Conservation (phyloP, 2,797 vertebrate species). For the Acanthornis magna region DNA sequence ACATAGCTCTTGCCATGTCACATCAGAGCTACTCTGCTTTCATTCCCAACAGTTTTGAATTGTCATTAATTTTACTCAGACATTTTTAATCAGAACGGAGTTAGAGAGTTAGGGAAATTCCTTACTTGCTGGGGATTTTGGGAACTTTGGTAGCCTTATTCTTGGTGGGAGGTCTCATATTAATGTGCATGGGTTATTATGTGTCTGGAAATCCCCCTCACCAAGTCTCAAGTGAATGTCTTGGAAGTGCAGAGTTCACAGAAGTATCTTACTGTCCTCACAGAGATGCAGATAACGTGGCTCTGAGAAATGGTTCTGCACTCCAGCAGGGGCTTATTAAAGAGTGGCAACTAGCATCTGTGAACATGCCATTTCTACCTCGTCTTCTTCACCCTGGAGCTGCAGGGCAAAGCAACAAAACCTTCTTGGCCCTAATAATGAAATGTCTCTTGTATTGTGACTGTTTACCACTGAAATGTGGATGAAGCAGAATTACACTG, state of each 20-base stretch:
- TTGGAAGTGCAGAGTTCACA: not conserved
- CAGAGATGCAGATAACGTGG: not conserved
- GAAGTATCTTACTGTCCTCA: not conserved
- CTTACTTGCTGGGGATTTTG: not conserved
- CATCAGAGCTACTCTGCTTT: not conserved
- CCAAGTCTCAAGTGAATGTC: not conserved
- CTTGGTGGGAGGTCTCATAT: not conserved
- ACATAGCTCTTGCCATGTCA: not conserved
- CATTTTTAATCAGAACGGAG: not conserved
- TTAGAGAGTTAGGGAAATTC: slow-evolving; percentile 12
- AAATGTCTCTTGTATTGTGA: not conserved
- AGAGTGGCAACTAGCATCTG: not conserved
- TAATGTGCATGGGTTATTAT: not conserved
- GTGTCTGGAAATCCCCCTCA: slow-evolving; percentile 14
- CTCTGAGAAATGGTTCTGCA: not conserved
- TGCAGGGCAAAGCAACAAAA: not conserved
- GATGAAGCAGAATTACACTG: not conserved
- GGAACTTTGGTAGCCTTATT: not conserved
- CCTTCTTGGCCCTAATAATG: not conserved
- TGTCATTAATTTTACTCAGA: not conserved
- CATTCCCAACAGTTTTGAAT: not conserved
- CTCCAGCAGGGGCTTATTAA: not conserved
- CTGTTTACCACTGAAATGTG: not conserved
- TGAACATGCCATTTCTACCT: not conserved
- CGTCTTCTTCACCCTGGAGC: not conserved